These are phyloP conservation scores for Sebastes aleutianus DNA, from an alignment of 2,797 vertebrate genomes.

Conservation along the genomic window DNA sequence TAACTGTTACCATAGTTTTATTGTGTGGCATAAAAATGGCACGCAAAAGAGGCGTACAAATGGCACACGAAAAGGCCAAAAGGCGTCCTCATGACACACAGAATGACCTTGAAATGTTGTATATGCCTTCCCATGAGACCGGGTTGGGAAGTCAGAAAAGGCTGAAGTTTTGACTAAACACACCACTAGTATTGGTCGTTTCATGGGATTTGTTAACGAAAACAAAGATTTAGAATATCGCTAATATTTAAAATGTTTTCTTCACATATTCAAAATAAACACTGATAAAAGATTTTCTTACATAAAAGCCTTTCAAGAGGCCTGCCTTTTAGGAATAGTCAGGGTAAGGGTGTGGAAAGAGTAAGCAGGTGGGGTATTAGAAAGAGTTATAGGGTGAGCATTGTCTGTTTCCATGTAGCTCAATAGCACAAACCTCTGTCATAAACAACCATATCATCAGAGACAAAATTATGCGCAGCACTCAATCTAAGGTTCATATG, in stretches of 20 bases:
- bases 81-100: no score
- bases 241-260: background rate
- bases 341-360: background rate
- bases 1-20: no score
- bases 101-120: no score
- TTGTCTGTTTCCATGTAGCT: conserved; percentile 18
- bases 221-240: background rate
- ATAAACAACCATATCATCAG: conserved; percentile 54
- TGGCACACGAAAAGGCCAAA: no score
- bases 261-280: background rate
- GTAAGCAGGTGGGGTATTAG: background rate
- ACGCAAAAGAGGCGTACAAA: no score
- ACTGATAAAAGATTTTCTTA: background rate
- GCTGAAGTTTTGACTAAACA: background rate
- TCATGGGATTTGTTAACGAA: background rate
- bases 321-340: background rate
- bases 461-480: conserved; percentile 43
- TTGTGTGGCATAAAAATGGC: no score
- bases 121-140: no score
- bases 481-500: conserved; percentile 51
- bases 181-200: background rate
- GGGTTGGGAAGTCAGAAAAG: background rate
- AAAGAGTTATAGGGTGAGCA: background rate
- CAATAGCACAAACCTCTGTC: conserved; percentile 13
- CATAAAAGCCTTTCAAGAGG: background rate